phyloP scores from a whole-genome alignment of 2,113 vertebrate species.

The Lichenostomus cassidix region DNA sequence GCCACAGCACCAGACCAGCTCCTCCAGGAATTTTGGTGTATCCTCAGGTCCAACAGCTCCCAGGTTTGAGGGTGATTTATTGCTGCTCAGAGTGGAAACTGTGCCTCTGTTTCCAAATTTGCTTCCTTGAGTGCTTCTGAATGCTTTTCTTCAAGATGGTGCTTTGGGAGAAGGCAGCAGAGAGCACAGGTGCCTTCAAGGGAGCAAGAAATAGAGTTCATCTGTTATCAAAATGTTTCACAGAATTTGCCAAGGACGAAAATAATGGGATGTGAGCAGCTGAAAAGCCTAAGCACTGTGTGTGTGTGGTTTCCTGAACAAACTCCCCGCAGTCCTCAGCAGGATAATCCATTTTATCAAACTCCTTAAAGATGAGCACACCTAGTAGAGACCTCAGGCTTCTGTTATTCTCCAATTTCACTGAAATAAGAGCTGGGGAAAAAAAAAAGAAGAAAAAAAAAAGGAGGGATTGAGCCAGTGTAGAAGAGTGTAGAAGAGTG shows the following conservation, averaged over 20 bases:
- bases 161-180: background rate
- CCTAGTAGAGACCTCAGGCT: background rate
- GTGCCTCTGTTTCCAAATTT: accelerated
- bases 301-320: background rate
- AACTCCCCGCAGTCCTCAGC: background rate
- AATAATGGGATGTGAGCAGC: background rate
- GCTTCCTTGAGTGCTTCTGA: background rate
- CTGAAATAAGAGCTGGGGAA: background rate
- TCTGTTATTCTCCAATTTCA: background rate
- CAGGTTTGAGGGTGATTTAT: background rate
- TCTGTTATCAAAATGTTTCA: background rate
- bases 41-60: background rate
- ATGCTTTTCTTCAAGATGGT: background rate
- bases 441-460: too few species aligned
- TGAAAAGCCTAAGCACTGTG: background rate
- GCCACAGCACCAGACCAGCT: background rate
- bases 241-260: background rate
- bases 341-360: background rate
- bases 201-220: background rate
- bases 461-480: background rate
- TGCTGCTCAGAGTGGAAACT: background rate
- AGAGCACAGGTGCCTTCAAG: background rate
- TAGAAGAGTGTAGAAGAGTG: too few species aligned
- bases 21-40: background rate
- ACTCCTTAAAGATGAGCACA: background rate